Evolutionary conservation across 2,888 invertebrate species (phyloP), one percentile per base, ranked within the genome.

Genomic region (Tetanocera ferruginea): DNA sequence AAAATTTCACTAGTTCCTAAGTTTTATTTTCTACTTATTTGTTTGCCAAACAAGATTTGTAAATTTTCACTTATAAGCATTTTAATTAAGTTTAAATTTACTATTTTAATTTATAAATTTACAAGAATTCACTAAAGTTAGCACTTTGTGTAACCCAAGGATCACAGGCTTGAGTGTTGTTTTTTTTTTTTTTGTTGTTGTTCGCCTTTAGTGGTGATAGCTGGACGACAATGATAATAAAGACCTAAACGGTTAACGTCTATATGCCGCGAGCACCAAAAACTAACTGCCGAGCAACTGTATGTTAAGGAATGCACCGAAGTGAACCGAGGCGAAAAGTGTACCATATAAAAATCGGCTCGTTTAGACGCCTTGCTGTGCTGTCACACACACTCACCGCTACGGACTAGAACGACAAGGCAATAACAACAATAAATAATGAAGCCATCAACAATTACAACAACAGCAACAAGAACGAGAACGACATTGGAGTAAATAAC

Each of bases 211-310:
- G 31, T 25, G 25, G 25, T 25, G 57, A 9, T 57, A 19, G 25
- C 8, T 28, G 14, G 28, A 8, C 69, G 49, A 11, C 11, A 31
- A 17, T 8, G 17, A 25, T 19, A 17, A 23, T 49, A 28, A 37
- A 19, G 49, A 25, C 49, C 37, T 49, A 37, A 49, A 23, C 28
- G 70, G 66, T 79, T 78, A 78, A 86, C 86, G 87, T 88, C 88
- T 84, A 86, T 86, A 81, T 86, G 85, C 84, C 85, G 84, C 85
- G 86, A 86, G 86, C 89, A 88, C 88, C 88, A 88, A 88, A 86
- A 85, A 83, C 83, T 87, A 82, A 88, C 88, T 89, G 85, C 43
- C 76, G 70, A 69, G 31, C 62, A 31, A 70, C 14, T 14, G 76
- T n/a, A 19, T 52, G 23, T 55, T 23, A 43, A 43, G 62, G 62